These are phyloP conservation scores for Hypercompe scribonia DNA, from an alignment of 2,888 invertebrate genomes.

Conservation along the genomic window DNA sequence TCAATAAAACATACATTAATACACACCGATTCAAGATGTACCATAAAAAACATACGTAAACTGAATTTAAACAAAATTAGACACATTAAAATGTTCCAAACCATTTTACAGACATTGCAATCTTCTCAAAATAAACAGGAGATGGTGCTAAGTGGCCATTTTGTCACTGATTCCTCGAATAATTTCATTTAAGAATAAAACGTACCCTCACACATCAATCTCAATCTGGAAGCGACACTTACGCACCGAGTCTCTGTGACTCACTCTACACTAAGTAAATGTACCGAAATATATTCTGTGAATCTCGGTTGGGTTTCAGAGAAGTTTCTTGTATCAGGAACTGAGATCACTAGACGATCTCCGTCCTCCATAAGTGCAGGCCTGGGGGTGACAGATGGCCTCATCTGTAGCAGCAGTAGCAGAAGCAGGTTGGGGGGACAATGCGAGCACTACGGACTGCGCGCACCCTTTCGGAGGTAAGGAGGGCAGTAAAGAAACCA, in stretches of 20 bases:
- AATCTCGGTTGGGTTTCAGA: constrained; percentile 3
- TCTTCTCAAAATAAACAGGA: constrained; percentile 34
- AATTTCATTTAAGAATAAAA: constrained; percentile 55
- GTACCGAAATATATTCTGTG: not conserved
- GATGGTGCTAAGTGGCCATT: constrained; percentile 50
- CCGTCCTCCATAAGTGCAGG: no score
- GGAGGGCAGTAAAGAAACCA: no score
- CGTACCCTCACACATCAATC: constrained; percentile 65
- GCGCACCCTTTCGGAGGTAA: no score
- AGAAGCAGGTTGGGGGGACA: no score
- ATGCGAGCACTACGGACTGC: no score
- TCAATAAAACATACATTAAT: not conserved
- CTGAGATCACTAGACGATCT: no score
- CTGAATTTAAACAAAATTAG: constrained; percentile 4
- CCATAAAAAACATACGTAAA: not conserved
- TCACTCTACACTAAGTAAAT: constrained; percentile 42
- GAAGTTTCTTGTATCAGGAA: no score
- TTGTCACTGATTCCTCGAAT: constrained; percentile 55
- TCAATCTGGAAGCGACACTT: constrained; percentile 69
- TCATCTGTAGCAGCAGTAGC: no score
- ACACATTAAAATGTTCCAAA: constrained; percentile 3
- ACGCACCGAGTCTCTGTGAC: constrained; percentile 66
- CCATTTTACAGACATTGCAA: constrained; percentile 5
- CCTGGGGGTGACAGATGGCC: no score
- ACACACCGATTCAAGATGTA: not conserved